Evolutionary conservation across 2,797 vertebrate species (phyloP).

Genomic region (Phoeniculus purpureus): DNA sequence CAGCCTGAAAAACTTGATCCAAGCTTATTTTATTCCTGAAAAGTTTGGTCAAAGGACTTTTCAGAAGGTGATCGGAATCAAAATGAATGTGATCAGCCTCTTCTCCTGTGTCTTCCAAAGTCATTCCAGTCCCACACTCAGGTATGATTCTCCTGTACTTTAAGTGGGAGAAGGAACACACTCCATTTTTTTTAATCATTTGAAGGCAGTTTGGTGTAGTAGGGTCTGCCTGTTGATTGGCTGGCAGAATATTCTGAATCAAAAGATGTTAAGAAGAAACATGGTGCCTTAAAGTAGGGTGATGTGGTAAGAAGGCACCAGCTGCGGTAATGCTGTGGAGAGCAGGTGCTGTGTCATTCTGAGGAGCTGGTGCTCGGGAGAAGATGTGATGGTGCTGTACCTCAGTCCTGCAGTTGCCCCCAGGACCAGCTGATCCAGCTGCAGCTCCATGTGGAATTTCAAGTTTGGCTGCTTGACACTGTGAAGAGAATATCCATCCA

Average conservation of each 20-base stretch:
- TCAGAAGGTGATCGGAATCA: not conserved
- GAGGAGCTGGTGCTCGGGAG: not conserved
- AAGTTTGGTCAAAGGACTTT: not conserved
- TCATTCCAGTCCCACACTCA: constrained; percentile 21
- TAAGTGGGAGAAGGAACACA: constrained; percentile 47
- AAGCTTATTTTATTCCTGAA: not conserved
- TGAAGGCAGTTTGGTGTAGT: constrained; percentile 61
- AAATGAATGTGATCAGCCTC: not conserved
- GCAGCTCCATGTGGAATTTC: rapidly evolving
- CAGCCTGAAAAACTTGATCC: not conserved
- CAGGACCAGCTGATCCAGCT: not conserved
- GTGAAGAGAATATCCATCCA: not conserved
- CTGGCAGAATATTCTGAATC: not conserved
- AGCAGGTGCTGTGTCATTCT: rapidly evolving
- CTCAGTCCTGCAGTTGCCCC: not conserved
- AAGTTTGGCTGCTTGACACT: not conserved
- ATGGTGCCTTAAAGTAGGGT: not conserved
- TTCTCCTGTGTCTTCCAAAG: not conserved
- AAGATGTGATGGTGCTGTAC: not conserved
- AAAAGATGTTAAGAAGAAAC: not conserved
- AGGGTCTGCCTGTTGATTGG: constrained; percentile 56
- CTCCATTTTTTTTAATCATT: constrained; percentile 67
- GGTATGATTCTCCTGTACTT: not conserved
- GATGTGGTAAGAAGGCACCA: not conserved
- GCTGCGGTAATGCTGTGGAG: rapidly evolving